Evolutionary conservation across 1,140 invertebrate genomes (phyloP).

Genomic region (Hetaerina americana): DNA sequence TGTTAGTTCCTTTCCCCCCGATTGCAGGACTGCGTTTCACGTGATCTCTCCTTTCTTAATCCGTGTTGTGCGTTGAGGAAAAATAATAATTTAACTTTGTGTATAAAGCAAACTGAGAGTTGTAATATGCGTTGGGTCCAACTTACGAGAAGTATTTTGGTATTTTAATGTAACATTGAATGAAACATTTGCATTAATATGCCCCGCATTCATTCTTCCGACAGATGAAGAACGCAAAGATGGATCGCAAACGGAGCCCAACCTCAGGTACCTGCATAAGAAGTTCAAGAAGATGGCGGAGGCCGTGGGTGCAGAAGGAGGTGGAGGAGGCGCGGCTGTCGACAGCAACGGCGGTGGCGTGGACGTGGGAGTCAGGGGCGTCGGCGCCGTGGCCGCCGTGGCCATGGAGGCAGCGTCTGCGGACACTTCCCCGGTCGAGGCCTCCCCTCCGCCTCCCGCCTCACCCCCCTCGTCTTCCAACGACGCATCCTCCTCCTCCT

Average conservation of each 20-base stretch:
- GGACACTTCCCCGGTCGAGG: conserved; percentile 10
- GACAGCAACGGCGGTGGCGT: background rate
- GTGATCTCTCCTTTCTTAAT: no score
- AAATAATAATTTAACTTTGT: no score
- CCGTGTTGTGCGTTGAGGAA: no score
- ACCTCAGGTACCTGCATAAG: conserved; percentile 65
- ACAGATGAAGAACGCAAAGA: background rate
- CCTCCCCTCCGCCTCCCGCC: conserved; percentile 3
- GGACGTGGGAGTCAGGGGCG: conserved; percentile 24
- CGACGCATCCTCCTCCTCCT: conserved; percentile 15
- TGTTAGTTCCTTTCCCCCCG: no score
- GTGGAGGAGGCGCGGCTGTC: conserved; percentile 4
- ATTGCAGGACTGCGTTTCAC: no score
- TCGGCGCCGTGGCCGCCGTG: conserved; percentile 13
- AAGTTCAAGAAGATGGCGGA: conserved; percentile 65
- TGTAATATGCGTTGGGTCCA: no score
- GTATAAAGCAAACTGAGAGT: no score
- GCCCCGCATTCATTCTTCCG: background rate
- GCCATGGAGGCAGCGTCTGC: conserved; percentile 10
- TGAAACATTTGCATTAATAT: no score
- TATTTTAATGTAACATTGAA: no score
- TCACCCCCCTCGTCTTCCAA: background rate
- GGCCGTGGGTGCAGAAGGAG: background rate
- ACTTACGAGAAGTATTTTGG: no score
- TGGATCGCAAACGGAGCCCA: background rate